Conservation (phyloP, 2,888 invertebrate species). For the Anarsia innoxiella region DNA sequence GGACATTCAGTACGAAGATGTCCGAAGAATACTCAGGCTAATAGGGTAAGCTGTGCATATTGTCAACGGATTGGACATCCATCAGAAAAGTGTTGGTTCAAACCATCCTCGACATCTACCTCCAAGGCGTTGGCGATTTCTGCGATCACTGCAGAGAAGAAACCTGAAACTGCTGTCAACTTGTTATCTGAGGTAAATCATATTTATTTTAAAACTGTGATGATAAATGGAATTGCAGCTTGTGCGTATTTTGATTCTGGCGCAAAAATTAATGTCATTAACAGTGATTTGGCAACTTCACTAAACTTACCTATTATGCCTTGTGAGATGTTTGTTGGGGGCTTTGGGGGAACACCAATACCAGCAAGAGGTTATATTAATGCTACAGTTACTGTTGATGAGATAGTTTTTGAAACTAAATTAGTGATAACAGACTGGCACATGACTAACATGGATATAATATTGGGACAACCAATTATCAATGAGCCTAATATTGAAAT, state of each 20-base stretch:
- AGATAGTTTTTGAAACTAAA: background rate
- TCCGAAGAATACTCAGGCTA: background rate
- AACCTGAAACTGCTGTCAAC: background rate
- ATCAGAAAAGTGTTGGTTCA: background rate
- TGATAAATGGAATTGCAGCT: background rate
- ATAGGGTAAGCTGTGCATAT: background rate
- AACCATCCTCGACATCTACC: background rate
- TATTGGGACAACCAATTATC: background rate
- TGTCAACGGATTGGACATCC: background rate
- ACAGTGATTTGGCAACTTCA: background rate
- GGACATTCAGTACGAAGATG: background rate
- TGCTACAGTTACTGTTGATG: background rate
- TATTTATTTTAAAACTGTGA: background rate
- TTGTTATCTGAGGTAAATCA: background rate
- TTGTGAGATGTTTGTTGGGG: background rate
- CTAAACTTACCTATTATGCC: background rate
- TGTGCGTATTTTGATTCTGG: background rate
- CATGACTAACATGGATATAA: background rate
- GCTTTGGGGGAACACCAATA: background rate
- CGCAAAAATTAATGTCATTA: constrained; percentile 4
- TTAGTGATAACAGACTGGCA: background rate
- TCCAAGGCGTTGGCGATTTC: background rate
- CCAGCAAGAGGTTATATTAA: background rate
- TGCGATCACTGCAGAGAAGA: background rate
- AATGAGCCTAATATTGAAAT: background rate